Percentiles rank a stretch among this genome's conserved stretches.
phyloP scores from a whole-genome alignment of 2,113 vertebrate species.

The Athene noctua region DNA sequence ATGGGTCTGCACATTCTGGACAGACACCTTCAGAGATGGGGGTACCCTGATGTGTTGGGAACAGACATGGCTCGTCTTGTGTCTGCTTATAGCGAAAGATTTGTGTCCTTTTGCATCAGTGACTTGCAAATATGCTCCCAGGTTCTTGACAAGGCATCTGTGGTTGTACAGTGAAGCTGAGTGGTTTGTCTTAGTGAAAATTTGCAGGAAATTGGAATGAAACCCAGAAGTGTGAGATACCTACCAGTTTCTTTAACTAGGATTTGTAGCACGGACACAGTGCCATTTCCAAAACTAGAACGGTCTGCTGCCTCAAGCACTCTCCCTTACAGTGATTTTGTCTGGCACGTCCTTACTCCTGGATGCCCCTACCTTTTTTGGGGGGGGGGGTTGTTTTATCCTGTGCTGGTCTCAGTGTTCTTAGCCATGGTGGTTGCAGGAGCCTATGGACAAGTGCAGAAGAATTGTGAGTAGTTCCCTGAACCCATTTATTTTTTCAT shows the following conservation, averaged over 20 bases:
- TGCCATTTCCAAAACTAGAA: not conserved
- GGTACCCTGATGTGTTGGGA: not conserved
- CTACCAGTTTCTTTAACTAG: not conserved
- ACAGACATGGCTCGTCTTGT: not conserved
- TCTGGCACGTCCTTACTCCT: not conserved
- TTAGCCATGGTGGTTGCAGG: not conserved
- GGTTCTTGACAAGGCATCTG: not conserved
- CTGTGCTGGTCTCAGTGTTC: not conserved
- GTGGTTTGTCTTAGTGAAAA: not conserved
- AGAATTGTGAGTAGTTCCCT: not conserved
- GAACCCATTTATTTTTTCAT: not conserved
- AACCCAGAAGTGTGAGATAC: not conserved
- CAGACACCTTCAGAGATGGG: not conserved
- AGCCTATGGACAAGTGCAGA: not conserved
- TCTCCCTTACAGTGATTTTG: not conserved
- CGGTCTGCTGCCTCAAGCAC: not conserved
- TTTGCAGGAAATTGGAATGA: not conserved
- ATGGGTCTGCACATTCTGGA: fast-evolving
- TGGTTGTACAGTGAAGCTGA: not conserved
- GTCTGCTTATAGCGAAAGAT: not conserved
- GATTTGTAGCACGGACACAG: not conserved
- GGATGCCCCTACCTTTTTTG: not conserved
- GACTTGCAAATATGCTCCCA: not conserved
- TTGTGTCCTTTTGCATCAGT: not conserved
- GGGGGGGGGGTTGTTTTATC: not conserved